Percentiles rank a stretch among this genome's conserved stretches.
These are phyloP conservation scores for Antennarius striatus DNA, from an alignment of 2,113 vertebrate species.

Conservation along the genomic window DNA sequence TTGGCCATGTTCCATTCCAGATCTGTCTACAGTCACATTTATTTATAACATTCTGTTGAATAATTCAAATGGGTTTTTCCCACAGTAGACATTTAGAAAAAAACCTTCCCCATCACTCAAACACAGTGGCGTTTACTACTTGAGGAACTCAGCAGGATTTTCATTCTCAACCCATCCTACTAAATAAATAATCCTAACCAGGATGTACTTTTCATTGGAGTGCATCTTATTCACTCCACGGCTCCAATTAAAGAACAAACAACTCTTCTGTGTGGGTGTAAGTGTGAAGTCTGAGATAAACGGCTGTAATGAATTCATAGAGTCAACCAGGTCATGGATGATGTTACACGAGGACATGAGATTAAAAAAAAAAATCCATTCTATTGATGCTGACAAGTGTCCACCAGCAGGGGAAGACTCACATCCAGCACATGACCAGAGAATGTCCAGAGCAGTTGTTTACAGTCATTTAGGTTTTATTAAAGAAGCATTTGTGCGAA, in stretches of 20 bases:
- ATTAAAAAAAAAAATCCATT: conserved; percentile 2
- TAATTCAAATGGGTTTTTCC: too few relatives aligned
- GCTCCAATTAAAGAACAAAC: conserved; percentile 20
- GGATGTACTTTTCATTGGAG: conserved; percentile 37
- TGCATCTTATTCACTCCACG: conserved; percentile 20
- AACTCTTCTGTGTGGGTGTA: neutral
- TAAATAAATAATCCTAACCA: neutral
- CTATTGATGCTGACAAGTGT: neutral
- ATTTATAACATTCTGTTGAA: too few relatives aligned
- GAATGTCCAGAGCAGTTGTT: neutral
- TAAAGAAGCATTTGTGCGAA: too few relatives aligned
- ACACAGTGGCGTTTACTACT: neutral
- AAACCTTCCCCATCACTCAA: neutral
- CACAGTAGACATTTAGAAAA: neutral
- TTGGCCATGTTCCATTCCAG: neutral
- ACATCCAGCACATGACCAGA: too few relatives aligned
- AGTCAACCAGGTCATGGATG: conserved; percentile 11
- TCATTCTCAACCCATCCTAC: neutral
- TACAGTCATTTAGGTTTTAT: too few relatives aligned
- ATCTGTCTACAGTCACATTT: too few relatives aligned
- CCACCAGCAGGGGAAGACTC: conserved; percentile 41
- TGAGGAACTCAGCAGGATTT: neutral
- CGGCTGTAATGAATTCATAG: conserved; percentile 1
- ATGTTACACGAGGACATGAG: conserved; percentile 11
- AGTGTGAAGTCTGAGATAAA: conserved; percentile 7